Evolutionary conservation across 2,113 vertebrate species (phyloP).

Genomic region (Colossoma macropomum): DNA sequence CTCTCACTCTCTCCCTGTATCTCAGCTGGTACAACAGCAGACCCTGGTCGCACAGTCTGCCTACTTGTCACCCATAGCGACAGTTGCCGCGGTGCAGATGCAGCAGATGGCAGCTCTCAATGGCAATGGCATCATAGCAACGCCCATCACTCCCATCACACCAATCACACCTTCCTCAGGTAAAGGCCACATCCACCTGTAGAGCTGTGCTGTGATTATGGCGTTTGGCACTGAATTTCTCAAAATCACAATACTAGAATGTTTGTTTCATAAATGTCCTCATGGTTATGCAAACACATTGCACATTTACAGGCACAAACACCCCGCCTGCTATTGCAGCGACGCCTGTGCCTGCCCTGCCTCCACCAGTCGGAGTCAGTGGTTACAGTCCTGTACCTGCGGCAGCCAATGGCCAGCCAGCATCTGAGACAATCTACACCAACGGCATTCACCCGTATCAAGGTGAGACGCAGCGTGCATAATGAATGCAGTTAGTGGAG

Average conservation of each 20-base stretch:
- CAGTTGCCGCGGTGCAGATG: constrained; percentile 91
- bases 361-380: constrained; percentile 82
- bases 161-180: constrained; percentile 90
- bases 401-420: constrained; percentile 81
- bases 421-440: constrained; percentile 84
- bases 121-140: constrained; percentile 84
- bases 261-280: not conserved
- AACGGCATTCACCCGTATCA: constrained; percentile 87
- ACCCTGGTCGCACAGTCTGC: constrained; percentile 90
- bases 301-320: constrained; percentile 79
- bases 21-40: constrained; percentile 93
- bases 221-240: not conserved
- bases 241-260: not conserved
- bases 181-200: constrained; percentile 63
- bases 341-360: constrained; percentile 84
- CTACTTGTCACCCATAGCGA: constrained; percentile 92
- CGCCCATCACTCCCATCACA: not conserved
- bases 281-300: not conserved
- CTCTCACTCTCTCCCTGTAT: not conserved
- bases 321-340: constrained; percentile 87
- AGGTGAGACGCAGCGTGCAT: constrained; percentile 68
- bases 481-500: not conserved
- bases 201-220: not conserved
- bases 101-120: constrained; percentile 92
- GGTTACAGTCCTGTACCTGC: constrained; percentile 83